Percentiles rank a stretch among this genome's conserved stretches.
Conservation (phyloP, 1,140 invertebrate species). For the fruit fly (Drosophila melanogaster) region Release_6_plus_ISO1_MT NT_037436.4:12041501-12042000, state of each 20-base stretch:
- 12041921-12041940: not conserved
- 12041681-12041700: conserved; percentile 21
- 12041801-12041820: conserved; percentile 43
- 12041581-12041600: conserved; percentile 33
- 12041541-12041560: conserved; percentile 73
- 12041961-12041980: conserved; percentile 37
- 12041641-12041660: conserved; percentile 41
- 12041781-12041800: conserved; percentile 66
- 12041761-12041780: conserved; percentile 42
- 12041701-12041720: conserved; percentile 11
- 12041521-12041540: conserved; percentile 62
- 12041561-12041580: conserved; percentile 38
- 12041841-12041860: conserved; percentile 81
- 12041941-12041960: conserved; percentile 73
- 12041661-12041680: conserved; percentile 14
- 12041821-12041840: conserved; percentile 65
- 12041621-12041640: conserved; percentile 52
- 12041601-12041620: conserved; percentile 77
- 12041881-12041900: conserved; percentile 73
- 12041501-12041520: conserved; percentile 6
- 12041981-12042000: conserved; percentile 31
- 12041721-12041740: not conserved
- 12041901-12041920: conserved; percentile 36
- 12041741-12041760: conserved; percentile 34
- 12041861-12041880: conserved; percentile 71